Evolutionary conservation across 2,113 vertebrate species (phyloP).

Genomic region (Crotophaga sulcirostris): DNA sequence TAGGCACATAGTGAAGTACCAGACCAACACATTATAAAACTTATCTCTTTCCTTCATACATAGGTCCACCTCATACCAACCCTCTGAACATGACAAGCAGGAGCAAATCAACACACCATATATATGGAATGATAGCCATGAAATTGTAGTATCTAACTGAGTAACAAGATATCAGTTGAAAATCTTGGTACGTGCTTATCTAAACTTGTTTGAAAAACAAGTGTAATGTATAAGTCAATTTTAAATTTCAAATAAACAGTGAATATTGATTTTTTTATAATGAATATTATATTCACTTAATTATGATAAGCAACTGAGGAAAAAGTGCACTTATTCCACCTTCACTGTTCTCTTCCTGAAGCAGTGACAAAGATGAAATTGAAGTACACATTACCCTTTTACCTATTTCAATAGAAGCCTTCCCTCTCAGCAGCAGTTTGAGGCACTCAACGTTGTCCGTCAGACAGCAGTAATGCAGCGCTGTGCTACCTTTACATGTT

Average conservation of each 20-base stretch:
- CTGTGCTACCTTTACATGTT: slow-evolving; percentile 88
- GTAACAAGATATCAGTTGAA: neutral
- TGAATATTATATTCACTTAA: neutral
- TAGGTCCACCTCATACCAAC: neutral
- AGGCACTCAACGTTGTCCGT: slow-evolving; percentile 94
- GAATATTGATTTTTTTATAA: neutral
- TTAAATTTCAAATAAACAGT: neutral
- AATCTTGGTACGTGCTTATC: neutral
- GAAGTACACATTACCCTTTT: slow-evolving; percentile 51
- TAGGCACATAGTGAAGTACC: neutral
- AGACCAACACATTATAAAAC: neutral
- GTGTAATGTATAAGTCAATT: neutral
- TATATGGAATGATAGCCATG: neutral
- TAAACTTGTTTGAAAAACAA: neutral
- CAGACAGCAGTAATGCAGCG: slow-evolving; percentile 95
- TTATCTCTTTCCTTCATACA: neutral
- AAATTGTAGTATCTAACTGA: neutral
- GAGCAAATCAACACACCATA: neutral
- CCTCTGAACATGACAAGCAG: neutral
- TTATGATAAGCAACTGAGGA: neutral
- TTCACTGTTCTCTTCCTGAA: neutral
- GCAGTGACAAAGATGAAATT: neutral
- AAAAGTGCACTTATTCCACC: neutral
- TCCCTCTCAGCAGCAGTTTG: slow-evolving; percentile 92
- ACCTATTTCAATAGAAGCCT: slow-evolving; percentile 90